phyloP scores from a whole-genome alignment of 2,797 vertebrate genomes.

The Geotrypetes seraphini region DNA sequence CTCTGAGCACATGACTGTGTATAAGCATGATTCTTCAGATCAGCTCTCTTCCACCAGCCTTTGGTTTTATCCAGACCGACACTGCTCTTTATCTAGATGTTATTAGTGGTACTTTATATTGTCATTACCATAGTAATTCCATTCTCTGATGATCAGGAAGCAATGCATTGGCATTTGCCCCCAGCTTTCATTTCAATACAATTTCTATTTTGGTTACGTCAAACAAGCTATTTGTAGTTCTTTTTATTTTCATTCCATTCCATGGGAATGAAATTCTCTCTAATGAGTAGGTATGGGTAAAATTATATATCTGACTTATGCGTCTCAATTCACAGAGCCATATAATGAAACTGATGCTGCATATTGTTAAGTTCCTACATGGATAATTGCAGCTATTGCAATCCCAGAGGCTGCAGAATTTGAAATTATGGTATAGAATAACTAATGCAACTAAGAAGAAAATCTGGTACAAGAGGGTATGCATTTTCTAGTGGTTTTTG shows the following conservation, averaged over 20 bases:
- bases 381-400: background rate
- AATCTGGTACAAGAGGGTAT: too few relatives aligned
- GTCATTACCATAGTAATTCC: too few relatives aligned
- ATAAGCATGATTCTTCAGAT: too few relatives aligned
- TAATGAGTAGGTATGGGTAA: background rate
- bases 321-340: background rate
- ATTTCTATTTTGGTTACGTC: background rate
- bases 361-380: background rate
- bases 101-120: too few relatives aligned
- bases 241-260: constrained; percentile 1
- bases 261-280: background rate
- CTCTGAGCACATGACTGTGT: too few relatives aligned
- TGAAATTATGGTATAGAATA: background rate
- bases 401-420: background rate
- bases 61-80: too few relatives aligned
- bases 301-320: background rate
- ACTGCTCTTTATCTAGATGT: too few relatives aligned
- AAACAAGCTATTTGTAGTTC: background rate
- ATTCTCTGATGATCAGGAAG: too few relatives aligned
- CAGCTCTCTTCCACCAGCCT: too few relatives aligned
- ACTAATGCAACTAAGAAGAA: too few relatives aligned
- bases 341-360: background rate
- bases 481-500: too few relatives aligned
- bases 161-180: too few relatives aligned
- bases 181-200: constrained; percentile 10